Percentiles rank a stretch among this genome's conserved stretches.
These are phyloP conservation scores for Spilogale gracilis DNA, from an alignment of 2,113 vertebrate species.

Conservation along the genomic window DNA sequence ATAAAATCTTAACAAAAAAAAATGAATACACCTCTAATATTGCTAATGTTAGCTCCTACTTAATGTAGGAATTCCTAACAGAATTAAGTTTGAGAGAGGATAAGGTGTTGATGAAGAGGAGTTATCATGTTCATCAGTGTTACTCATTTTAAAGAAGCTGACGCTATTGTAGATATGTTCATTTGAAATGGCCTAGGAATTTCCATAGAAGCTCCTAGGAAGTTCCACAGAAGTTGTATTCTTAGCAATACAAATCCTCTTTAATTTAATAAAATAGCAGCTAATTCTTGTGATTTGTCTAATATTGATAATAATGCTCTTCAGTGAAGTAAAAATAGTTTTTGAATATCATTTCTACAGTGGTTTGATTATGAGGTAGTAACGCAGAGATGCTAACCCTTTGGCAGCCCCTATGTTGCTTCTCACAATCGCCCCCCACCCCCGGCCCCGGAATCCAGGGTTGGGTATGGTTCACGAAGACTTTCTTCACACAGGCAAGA, in stretches of 20 bases:
- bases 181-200: not conserved
- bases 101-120: not conserved
- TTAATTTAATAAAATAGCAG: not conserved
- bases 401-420: not conserved
- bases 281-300: not conserved
- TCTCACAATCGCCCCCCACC: fast-evolving
- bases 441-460: no score
- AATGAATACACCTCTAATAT: not conserved
- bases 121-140: not conserved
- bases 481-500: not conserved
- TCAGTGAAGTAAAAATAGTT: not conserved
- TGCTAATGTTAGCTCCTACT: not conserved
- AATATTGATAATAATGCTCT: not conserved
- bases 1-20: not conserved
- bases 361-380: not conserved
- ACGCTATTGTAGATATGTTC: not conserved
- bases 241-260: not conserved
- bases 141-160: not conserved
- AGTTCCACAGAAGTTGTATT: not conserved
- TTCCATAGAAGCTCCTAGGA: not conserved
- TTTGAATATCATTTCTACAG: not conserved
- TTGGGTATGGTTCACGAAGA: fast-evolving
- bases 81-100: not conserved
- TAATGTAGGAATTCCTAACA: not conserved
- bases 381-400: not conserved